These are phyloP conservation scores for Zeugodacus cucurbitae DNA, from an alignment of 1,140 invertebrate species.

Conservation along the genomic window DNA sequence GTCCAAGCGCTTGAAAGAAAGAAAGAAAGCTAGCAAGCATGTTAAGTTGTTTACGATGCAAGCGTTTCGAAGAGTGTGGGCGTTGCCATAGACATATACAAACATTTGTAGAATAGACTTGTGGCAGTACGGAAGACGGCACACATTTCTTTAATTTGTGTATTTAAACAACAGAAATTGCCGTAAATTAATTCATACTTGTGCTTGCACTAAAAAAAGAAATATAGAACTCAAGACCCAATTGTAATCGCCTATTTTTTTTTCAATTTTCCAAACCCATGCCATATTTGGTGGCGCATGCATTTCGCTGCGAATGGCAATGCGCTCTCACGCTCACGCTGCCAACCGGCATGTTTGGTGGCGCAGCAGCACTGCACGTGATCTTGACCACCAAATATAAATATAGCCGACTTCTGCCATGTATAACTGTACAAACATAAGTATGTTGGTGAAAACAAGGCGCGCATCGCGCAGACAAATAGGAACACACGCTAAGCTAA, in stretches of 20 bases:
- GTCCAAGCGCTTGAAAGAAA: background rate
- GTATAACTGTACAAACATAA: no score
- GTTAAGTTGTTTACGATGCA: background rate
- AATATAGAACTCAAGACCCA: background rate
- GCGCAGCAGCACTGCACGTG: constrained; percentile 12
- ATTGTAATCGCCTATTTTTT: background rate
- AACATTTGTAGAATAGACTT: background rate
- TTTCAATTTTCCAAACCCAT: background rate
- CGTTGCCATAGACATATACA: background rate
- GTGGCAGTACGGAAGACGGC: background rate
- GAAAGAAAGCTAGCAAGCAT: constrained; percentile 14
- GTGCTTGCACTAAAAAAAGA: background rate
- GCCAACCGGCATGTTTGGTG: background rate
- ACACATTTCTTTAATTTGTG: no score
- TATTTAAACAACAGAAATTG: background rate
- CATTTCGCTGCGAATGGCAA: constrained; percentile 11
- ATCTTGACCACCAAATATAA: constrained; percentile 12
- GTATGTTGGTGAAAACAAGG: background rate
- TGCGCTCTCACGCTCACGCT: constrained; percentile 34
- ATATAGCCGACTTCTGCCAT: no score
- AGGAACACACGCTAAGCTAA: background rate
- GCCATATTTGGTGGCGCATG: constrained; percentile 16
- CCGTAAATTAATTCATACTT: background rate
- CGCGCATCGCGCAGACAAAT: background rate
- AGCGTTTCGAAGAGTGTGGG: background rate